Evolutionary conservation across 2,797 vertebrate genomes (phyloP).

Genomic region (Gephyroberyx darwinii): DNA sequence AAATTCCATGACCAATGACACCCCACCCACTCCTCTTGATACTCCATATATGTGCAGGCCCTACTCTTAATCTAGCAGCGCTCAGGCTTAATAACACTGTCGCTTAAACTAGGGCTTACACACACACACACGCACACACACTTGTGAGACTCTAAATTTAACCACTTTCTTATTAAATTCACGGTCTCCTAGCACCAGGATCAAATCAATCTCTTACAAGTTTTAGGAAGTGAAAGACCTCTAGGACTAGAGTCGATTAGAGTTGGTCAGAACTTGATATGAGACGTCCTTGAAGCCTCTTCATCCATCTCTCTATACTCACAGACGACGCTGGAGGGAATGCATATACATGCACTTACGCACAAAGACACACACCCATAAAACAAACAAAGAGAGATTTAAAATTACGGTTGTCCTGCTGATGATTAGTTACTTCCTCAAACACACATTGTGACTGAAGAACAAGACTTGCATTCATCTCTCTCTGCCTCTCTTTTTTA

Average conservation of each 20-base stretch:
- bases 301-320: not conserved
- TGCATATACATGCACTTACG: not conserved
- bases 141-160: slow-evolving; percentile 32
- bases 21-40: not conserved
- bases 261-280: too few relatives aligned
- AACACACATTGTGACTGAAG: not conserved
- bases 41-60: not conserved
- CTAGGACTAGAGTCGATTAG: not conserved
- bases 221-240: slow-evolving; percentile 25
- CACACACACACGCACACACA: slow-evolving; percentile 28
- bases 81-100: slow-evolving; percentile 33
- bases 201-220: slow-evolving; percentile 42
- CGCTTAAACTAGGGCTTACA: slow-evolving; percentile 8
- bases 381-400: not conserved
- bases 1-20: not conserved
- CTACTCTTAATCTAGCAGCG: slow-evolving; percentile 26
- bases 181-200: slow-evolving; percentile 27
- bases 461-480: slow-evolving; percentile 43
- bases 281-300: not conserved
- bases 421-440: slow-evolving; percentile 5
- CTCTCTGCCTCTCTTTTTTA: slow-evolving; percentile 7
- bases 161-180: slow-evolving; percentile 45
- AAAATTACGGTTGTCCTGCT: not conserved
- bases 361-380: not conserved
- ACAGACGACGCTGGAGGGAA: slow-evolving; percentile 3